These are phyloP conservation scores for Esox niger DNA, from an alignment of 2,113 vertebrate species.

Conservation along the genomic window DNA sequence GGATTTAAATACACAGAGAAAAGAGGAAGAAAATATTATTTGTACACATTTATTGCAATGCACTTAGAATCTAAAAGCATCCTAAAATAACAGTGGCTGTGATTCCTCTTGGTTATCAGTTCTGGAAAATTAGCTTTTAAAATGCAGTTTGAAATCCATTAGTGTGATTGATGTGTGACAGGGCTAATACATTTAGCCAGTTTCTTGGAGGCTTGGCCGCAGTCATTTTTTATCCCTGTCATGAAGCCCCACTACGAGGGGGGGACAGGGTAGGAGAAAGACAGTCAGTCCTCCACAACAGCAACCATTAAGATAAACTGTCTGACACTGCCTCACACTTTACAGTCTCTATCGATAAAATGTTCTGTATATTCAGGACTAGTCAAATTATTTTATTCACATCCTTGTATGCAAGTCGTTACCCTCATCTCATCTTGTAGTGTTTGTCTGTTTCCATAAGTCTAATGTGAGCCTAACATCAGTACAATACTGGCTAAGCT, in stretches of 20 bases:
- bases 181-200: slow-evolving; percentile 76
- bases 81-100: slow-evolving; percentile 73
- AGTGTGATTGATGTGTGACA: slow-evolving; percentile 77
- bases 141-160: slow-evolving; percentile 82
- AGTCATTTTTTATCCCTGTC: slow-evolving; percentile 74
- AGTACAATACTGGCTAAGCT: background rate
- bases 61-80: slow-evolving; percentile 68
- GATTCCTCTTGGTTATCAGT: slow-evolving; percentile 76
- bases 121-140: slow-evolving; percentile 82
- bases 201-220: slow-evolving; percentile 64
- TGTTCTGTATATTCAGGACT: background rate
- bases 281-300: slow-evolving; percentile 62
- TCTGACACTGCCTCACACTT: slow-evolving; percentile 41
- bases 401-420: background rate
- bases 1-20: slow-evolving; percentile 58
- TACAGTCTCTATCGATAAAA: background rate
- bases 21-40: slow-evolving; percentile 34
- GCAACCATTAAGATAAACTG: slow-evolving; percentile 57
- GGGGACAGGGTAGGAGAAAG: slow-evolving; percentile 60
- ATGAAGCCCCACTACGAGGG: slow-evolving; percentile 63
- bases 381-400: background rate
- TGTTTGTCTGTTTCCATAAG: background rate
- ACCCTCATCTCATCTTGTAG: background rate
- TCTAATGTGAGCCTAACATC: background rate
- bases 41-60: slow-evolving; percentile 62